These are phyloP conservation scores for Pseudachorutes palmiensis DNA, from an alignment of 1,140 invertebrate genomes.

Conservation along the genomic window DNA sequence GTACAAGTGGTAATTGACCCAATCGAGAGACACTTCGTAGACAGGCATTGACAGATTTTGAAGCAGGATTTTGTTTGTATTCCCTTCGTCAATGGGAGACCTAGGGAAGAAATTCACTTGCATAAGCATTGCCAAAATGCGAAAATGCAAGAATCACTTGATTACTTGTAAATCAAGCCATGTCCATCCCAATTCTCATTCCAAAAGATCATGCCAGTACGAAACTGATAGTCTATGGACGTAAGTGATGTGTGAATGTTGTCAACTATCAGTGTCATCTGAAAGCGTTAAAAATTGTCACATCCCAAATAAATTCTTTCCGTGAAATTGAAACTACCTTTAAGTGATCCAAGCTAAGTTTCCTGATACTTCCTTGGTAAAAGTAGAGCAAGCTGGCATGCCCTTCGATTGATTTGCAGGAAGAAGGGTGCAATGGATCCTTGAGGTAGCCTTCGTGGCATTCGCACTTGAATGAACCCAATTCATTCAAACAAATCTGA, in stretches of 20 bases:
- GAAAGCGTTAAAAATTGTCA: conserved; percentile 41
- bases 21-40: conserved; percentile 90
- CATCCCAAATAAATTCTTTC: no score
- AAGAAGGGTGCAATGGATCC: conserved; percentile 69
- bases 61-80: conserved; percentile 69
- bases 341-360: conserved; percentile 79
- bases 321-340: conserved; percentile 22
- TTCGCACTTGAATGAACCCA: conserved; percentile 85
- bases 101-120: conserved; percentile 44
- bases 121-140: background rate
- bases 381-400: conserved; percentile 76
- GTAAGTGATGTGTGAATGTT: conserved; percentile 70
- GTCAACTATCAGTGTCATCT: conserved; percentile 82
- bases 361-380: conserved; percentile 74
- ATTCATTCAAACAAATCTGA: conserved; percentile 82
- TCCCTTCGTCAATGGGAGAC: conserved; percentile 83
- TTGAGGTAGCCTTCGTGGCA: conserved; percentile 77
- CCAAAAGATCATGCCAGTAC: conserved; percentile 89
- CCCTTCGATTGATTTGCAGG: conserved; percentile 79
- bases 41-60: conserved; percentile 73
- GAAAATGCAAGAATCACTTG: background rate
- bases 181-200: conserved; percentile 80
- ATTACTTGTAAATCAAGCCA: conserved; percentile 65
- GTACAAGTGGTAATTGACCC: conserved; percentile 87
- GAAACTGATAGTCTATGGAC: conserved; percentile 79